Evolutionary conservation across 2,888 invertebrate species (phyloP), one percentile per base, ranked within the genome.

Genomic region (Yponomeuta sedellus): DNA sequence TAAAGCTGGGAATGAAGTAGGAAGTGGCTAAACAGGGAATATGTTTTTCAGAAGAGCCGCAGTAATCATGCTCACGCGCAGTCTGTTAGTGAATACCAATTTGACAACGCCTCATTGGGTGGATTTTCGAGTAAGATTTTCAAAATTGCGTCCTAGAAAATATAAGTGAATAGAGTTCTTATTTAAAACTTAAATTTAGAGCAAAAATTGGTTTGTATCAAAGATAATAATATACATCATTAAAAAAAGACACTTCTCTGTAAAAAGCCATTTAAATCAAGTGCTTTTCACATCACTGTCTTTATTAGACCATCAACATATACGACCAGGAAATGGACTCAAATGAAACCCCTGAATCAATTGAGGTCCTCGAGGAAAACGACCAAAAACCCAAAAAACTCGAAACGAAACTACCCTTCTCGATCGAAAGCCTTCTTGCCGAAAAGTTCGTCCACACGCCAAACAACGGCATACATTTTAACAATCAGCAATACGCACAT

Each of bases 51-150:
- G 81, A 81, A 80, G 80, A 80, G 81, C 16, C 44, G 77, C 79
- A 81, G 85, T 88, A 88, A 87, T 87, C 77, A 86, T 86, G 83
- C 85, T 71, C 63, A n/a, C 39, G 59, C 77, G 68, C 74, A 78
- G 82, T 80, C 80, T 80, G 82, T 86, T 83, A 84, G 81, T 25
- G n/a, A 79, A 80, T 76, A 74, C 80, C 86, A 83, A 87, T 88
- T 81, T 88, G 90, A 90, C 87, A 88, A 89, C 89, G 86, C 82
- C 78, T 83, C 86, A 83, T 81, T 81, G 78, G 80, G 44, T 44
- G 16, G 12, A 44, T 44, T 44, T 12, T 11, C 12, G 16, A 12
- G 16, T 44, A 12, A 11, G 40, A 44, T 44, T 44, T 44, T 44
- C 5, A 44, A 44, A 44, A 16, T 44, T 44, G 11, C 2, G 16